Percentiles rank a stretch among this genome's conserved stretches.
Conservation (phyloP, 2,797 vertebrate species). For the Limosa lapponica region DNA sequence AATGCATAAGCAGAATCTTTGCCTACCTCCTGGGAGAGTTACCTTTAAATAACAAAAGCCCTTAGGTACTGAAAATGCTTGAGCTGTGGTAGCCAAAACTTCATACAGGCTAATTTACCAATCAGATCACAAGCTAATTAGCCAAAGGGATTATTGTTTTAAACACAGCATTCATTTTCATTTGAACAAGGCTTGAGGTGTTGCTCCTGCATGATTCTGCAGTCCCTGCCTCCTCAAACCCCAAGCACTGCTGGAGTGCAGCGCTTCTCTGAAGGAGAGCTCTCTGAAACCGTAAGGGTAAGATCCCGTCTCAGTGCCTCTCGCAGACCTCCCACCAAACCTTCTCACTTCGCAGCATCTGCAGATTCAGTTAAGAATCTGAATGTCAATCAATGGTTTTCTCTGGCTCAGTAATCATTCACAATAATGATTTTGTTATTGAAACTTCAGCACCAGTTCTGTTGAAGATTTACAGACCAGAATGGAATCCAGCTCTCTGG, state of each 20-base stretch:
- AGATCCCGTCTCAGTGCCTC: neutral
- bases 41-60: neutral
- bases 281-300: constrained; percentile 21
- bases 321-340: constrained; percentile 57
- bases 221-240: neutral
- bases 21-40: neutral
- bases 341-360: constrained; percentile 54
- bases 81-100: neutral
- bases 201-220: neutral
- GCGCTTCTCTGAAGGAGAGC: neutral
- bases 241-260: neutral
- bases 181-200: neutral
- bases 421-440: constrained; percentile 67
- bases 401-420: constrained; percentile 69
- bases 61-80: neutral
- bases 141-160: constrained; percentile 5
- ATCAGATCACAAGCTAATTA: constrained; percentile 18
- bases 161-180: neutral
- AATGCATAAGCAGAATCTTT: neutral
- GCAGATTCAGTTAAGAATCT: constrained; percentile 62
- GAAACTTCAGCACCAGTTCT: constrained; percentile 59
- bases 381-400: constrained; percentile 63
- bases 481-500: constrained; percentile 51
- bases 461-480: constrained; percentile 60
- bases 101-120: constrained; percentile 19